Base-by-base conservation (phyloP, 2,888 invertebrate genomes). In the Cyclophora punctaria region DNA sequence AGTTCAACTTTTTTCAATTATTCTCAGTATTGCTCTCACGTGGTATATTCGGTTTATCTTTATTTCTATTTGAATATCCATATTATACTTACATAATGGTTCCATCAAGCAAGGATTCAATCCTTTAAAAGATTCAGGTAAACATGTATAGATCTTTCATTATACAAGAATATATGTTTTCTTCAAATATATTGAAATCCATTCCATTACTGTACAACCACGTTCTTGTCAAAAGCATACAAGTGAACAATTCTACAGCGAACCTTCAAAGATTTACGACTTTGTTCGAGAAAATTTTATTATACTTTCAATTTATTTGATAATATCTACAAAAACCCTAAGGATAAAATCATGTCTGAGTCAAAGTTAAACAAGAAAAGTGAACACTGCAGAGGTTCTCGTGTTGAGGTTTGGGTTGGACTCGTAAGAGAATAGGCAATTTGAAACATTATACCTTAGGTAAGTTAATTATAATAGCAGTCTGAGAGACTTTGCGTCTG, bases 401-500 rank as follows among this genome's bases (percentile, higher is more conserved):
- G 4, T 37, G 5, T 37, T 37, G 37, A 37, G 37, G 4, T 37
- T 5, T 37, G 37, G 5, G 69, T 62, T 60, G 59, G 66, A 62
- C 56, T 55, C 58, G 58, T 55, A 60, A 64, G 64, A 62, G 63
- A 65, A 60, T 63, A 61, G 60, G 67, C 66, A 73, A 73, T 73
- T 75, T 73, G 62, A 70, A 72, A 68, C 68, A 75, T 75, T 71
- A 58, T 60, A 73, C 65, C 61, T 57, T 59, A 63, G 64, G 63
- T 70, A 64, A 74, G 70, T 73, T 77, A 76, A 80, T 79, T 77
- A 78, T 71, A 73, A 74, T 70, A 69, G 63, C 64, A 66, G 73
- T 69, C 69, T 62, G 59, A 63, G 71, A 69, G 67, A 77, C 75
- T 75, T 79, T 72, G 67, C 66, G 66, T 69, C 68, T 66, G 68